A percentile compares a stretch with the other conserved stretches of the same genome.
These are phyloP conservation scores for Venustaconcha ellipsiformis DNA, from an alignment of 1,140 invertebrate genomes.

Conservation along the genomic window DNA sequence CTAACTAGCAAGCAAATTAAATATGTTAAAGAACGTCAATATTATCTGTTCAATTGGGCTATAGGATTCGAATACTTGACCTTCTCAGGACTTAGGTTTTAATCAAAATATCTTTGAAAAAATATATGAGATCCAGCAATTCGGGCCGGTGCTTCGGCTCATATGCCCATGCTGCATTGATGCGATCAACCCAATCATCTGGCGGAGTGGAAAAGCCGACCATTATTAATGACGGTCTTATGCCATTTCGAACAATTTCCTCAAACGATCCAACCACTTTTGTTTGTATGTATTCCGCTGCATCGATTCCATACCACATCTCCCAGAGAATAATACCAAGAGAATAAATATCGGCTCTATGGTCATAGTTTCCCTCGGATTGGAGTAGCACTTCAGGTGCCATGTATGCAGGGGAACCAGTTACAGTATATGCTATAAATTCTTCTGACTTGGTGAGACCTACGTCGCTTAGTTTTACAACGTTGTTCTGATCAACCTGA, in stretches of 20 bases:
- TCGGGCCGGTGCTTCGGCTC: slow-evolving; percentile 27
- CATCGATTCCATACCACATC: slow-evolving; percentile 60
- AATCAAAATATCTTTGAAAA: too few species aligned
- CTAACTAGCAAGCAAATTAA: too few species aligned
- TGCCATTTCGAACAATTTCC: slow-evolving; percentile 31
- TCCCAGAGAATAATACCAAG: slow-evolving; percentile 58
- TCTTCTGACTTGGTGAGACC: slow-evolving; percentile 54
- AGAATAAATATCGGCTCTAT: slow-evolving; percentile 43
- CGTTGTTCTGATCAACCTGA: slow-evolving; percentile 49
- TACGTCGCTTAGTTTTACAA: slow-evolving; percentile 60
- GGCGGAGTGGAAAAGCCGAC: slow-evolving; percentile 25
- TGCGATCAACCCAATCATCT: slow-evolving; percentile 23
- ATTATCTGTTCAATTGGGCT: too few species aligned
- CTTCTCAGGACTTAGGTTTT: too few species aligned
- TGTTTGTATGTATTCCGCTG: slow-evolving; percentile 41
- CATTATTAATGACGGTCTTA: slow-evolving; percentile 37
- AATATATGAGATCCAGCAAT: too few species aligned
- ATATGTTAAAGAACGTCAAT: too few species aligned
- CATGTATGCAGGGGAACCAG: slow-evolving; percentile 58
- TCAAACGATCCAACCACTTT: slow-evolving; percentile 33
- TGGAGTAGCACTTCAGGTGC: slow-evolving; percentile 57
- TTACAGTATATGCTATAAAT: slow-evolving; percentile 49
- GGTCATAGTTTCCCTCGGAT: slow-evolving; percentile 26
- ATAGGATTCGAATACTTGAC: too few species aligned
- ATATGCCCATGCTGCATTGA: slow-evolving; percentile 36